Conservation (phyloP, 2,888 invertebrate genomes). For the Ceriagrion tenellum region DNA sequence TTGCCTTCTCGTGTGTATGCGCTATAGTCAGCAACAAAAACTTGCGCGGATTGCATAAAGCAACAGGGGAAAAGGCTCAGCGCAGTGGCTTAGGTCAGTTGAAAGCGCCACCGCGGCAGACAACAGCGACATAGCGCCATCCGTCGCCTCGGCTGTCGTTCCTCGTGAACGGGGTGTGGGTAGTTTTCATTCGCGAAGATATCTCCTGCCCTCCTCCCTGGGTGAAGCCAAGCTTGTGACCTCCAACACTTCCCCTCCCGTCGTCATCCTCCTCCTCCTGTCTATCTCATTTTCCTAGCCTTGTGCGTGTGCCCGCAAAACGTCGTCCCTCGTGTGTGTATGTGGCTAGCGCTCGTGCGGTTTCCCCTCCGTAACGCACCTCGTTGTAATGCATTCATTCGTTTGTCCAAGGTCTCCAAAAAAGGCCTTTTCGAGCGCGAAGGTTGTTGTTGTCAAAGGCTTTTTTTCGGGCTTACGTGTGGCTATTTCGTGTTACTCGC, state of each 20-base stretch:
- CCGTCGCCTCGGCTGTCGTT: neutral
- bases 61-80: neutral
- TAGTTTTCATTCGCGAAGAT: neutral
- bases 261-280: too few relatives aligned
- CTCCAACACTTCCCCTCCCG: neutral
- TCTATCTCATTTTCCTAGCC: constrained; percentile 33
- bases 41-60: constrained; percentile 36
- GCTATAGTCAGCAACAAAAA: constrained; percentile 63
- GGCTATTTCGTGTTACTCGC: neutral
- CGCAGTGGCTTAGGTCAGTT: constrained; percentile 65
- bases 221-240: neutral
- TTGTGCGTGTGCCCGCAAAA: neutral
- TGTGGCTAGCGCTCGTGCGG: neutral
- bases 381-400: neutral
- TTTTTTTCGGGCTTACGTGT: neutral
- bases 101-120: neutral
- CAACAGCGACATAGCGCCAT: neutral
- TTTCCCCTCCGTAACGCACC: neutral
- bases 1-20: neutral
- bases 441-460: neutral
- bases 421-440: neutral
- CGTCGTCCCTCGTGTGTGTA: neutral
- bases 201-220: neutral
- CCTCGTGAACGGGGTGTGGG: neutral
- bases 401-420: neutral